Evolutionary conservation across 2,888 invertebrate species (phyloP).

Genomic region (Drosophila picticornis): DNA sequence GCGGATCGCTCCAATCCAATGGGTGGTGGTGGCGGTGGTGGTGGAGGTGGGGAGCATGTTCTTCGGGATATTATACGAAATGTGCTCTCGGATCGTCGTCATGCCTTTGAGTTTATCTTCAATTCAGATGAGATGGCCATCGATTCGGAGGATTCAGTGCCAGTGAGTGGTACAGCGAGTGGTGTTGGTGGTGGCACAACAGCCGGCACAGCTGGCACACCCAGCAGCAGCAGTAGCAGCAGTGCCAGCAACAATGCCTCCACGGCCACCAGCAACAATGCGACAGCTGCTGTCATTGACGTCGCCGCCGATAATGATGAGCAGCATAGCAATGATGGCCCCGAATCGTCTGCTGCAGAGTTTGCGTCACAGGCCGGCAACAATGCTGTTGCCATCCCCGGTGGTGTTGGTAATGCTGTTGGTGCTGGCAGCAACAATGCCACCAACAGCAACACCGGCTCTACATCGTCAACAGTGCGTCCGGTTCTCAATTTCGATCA

Average conservation of each 20-base stretch:
- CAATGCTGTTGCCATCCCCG: neutral
- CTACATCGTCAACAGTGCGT: constrained; percentile 28
- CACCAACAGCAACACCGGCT: neutral
- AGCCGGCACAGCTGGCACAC: constrained; percentile 16
- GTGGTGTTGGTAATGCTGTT: constrained; percentile 15
- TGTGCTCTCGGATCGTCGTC: constrained; percentile 76
- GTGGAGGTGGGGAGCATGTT: constrained; percentile 65
- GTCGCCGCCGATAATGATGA: constrained; percentile 1
- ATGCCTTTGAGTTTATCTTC: constrained; percentile 79
- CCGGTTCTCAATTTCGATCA: constrained; percentile 75
- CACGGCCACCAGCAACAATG: constrained; percentile 27
- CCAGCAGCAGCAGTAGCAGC: constrained; percentile 4
- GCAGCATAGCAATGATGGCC: constrained; percentile 11
- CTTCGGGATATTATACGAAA: constrained; percentile 77
- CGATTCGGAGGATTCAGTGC: constrained; percentile 65
- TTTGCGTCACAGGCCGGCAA: neutral
- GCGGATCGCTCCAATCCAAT: constrained; percentile 64
- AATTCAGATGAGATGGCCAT: constrained; percentile 79
- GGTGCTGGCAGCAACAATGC: constrained; percentile 31
- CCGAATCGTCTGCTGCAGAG: constrained; percentile 1
- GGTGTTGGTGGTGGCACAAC: constrained; percentile 4
- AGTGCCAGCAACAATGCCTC: constrained; percentile 19
- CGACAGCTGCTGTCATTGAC: constrained; percentile 3
- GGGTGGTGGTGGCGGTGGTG: constrained; percentile 33
- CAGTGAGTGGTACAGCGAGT: constrained; percentile 9